These are phyloP conservation scores for Benthosema pterotum DNA, from an alignment of 2,797 vertebrate genomes.

Conservation along the genomic window DNA sequence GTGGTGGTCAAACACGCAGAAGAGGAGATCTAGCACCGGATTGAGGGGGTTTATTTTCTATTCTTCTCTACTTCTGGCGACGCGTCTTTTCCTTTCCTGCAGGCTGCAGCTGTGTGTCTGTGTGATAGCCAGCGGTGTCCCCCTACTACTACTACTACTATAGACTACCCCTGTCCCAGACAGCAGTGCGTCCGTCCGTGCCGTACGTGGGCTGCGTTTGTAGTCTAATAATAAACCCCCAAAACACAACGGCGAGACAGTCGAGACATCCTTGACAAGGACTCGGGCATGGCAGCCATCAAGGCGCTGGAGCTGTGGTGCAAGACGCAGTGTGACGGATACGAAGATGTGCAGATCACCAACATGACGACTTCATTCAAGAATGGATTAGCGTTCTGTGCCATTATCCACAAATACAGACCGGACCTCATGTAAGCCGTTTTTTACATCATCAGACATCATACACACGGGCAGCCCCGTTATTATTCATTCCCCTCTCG, in stretches of 20 bases:
- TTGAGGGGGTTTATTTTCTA: constrained; percentile 9
- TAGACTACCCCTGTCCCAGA: too few species aligned
- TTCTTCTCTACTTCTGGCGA: neutral
- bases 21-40: neutral
- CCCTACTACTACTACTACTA: too few species aligned
- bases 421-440: constrained; percentile 97
- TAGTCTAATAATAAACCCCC: neutral
- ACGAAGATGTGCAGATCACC: constrained; percentile 87
- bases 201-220: too few species aligned
- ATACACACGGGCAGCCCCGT: neutral
- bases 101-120: constrained; percentile 24
- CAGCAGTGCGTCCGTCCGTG: too few species aligned
- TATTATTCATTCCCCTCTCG: too few species aligned
- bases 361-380: constrained; percentile 98
- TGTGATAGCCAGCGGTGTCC: neutral
- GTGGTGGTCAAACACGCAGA: constrained; percentile 16
- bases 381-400: constrained; percentile 95
- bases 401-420: constrained; percentile 93
- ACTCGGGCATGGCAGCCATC: constrained; percentile 90
- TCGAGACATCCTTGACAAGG: constrained; percentile 12
- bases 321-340: constrained; percentile 89
- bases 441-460: neutral
- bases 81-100: constrained; percentile 27
- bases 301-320: constrained; percentile 95
- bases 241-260: constrained; percentile 2